Base-by-base conservation (phyloP, 2,113 vertebrate species). In the Callocephalon fimbriatum region DNA sequence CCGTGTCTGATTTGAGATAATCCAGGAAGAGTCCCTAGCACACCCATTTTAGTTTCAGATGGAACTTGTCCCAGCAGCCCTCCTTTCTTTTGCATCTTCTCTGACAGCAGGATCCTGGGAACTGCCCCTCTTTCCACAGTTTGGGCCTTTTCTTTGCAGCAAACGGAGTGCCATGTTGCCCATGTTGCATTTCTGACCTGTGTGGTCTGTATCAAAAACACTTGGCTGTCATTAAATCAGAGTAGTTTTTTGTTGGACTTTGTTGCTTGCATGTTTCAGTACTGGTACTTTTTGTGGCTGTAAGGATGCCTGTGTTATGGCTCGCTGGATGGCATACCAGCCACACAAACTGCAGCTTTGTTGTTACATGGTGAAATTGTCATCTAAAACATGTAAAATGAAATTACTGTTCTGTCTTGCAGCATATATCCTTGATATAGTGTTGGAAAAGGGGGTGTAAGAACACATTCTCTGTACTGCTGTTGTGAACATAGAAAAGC, bases 31-130 rank as follows among this genome's bases (percentile, higher is more conserved):
- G 56, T 88, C 38, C 44, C 38, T 85, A 85, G 63, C 7, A 5
- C 50, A 47, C 70, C 15, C 56, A 59, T 63, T 96, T 87, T 23
- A 82, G 74, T 85, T 94, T 50, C 77, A 93, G 71, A 51, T 92
- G 66, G 56, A 90, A 22, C 27, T 85, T 95, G 45, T 71, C 31
- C 38, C 77, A 85, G 51, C n/a, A 87, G 22, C 18, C 42, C 21
- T 91, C 42, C 65, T 94, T 89, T 85, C 61, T 66, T 95, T 91
- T 88, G 51, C 77, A 87, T 92, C 4, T 16, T 44, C 61, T 90
- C 81, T 93, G 90, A 35, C 58, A 88, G 61, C 62, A 85, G 53
- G 70, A 92, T 67, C 51, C 23, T 68, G 70, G 37, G 66, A 95
- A 25, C 42, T 85, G 48, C 32, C 44, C 22, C 44, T 78, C 32